Conservation (phyloP, 2,797 vertebrate species). For the Characodon lateralis region DNA sequence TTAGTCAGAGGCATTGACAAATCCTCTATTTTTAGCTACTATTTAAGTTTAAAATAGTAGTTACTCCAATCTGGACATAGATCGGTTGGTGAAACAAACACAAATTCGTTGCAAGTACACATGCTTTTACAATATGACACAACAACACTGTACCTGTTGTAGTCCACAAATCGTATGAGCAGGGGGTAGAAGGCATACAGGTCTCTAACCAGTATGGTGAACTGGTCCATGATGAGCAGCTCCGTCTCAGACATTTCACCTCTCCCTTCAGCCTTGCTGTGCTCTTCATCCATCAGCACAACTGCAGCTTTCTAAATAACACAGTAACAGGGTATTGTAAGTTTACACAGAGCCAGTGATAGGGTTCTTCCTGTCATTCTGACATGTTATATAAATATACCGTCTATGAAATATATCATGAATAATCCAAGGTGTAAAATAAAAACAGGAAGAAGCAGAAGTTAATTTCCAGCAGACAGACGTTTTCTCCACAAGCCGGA, state of each 20-base stretch:
- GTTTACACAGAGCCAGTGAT: not conserved
- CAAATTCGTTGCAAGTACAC: not conserved
- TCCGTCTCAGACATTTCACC: constrained; percentile 96
- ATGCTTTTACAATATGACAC: not conserved
- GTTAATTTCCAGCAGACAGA: not conserved
- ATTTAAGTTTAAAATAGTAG: not conserved
- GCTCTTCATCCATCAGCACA: constrained; percentile 92
- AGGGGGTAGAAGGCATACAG: constrained; percentile 97
- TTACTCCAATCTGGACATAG: not conserved
- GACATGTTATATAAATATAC: too few species aligned
- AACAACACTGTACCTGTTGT: constrained; percentile 86
- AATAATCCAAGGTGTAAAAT: too few species aligned
- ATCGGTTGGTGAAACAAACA: not conserved
- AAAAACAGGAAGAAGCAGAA: not conserved
- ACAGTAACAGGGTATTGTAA: not conserved
- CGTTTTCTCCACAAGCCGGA: not conserved
- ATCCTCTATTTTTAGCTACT: not conserved
- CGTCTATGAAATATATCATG: too few species aligned
- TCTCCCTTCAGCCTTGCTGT: constrained; percentile 91
- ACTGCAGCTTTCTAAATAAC: constrained; percentile 85
- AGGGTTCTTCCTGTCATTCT: too few species aligned
- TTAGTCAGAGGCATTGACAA: not conserved
- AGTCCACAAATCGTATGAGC: constrained; percentile 95
- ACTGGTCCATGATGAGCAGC: constrained; percentile 95
- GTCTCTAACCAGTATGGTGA: constrained; percentile 91